These are phyloP conservation scores for Chelon auratus DNA, from an alignment of 2,797 vertebrate genomes.

Conservation along the genomic window DNA sequence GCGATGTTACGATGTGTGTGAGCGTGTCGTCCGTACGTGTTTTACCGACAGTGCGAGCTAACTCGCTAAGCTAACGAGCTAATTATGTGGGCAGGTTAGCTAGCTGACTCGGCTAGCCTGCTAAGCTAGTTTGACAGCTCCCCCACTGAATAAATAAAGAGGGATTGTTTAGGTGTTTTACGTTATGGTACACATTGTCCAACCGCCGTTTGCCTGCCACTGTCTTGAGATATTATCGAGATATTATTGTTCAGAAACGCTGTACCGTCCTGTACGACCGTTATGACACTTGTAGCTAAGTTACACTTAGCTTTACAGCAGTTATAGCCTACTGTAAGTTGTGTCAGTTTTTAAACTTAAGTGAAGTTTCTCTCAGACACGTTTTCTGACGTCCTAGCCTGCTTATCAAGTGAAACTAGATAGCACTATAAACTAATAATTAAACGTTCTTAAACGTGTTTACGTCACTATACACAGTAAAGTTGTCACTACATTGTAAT, in stretches of 20 bases:
- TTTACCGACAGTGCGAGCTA: conserved; percentile 55
- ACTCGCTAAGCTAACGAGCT: conserved; percentile 69
- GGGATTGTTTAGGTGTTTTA: neutral
- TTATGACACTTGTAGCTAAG: conserved; percentile 43
- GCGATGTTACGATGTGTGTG: neutral
- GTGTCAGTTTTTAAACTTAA: neutral
- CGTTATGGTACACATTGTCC: no score
- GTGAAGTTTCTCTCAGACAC: neutral
- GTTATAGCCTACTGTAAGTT: neutral
- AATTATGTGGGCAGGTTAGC: conserved; percentile 63
- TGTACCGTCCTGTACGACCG: neutral
- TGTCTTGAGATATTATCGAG: neutral
- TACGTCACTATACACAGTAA: neutral
- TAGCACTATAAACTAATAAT: neutral
- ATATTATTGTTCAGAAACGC: neutral
- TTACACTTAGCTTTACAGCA: conserved; percentile 1
- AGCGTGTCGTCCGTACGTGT: conserved; percentile 26
- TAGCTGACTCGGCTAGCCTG: conserved; percentile 58
- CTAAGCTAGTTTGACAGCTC: conserved; percentile 80
- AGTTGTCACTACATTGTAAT: neutral
- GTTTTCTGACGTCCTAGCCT: neutral
- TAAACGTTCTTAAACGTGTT: neutral
- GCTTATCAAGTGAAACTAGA: neutral
- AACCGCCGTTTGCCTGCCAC: neutral
- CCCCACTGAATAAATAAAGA: conserved; percentile 1